A percentile compares a stretch with the other conserved stretches of the same genome.
These are phyloP conservation scores for Luehdorfia chinensis DNA, from an alignment of 1,140 invertebrate species.

Conservation along the genomic window DNA sequence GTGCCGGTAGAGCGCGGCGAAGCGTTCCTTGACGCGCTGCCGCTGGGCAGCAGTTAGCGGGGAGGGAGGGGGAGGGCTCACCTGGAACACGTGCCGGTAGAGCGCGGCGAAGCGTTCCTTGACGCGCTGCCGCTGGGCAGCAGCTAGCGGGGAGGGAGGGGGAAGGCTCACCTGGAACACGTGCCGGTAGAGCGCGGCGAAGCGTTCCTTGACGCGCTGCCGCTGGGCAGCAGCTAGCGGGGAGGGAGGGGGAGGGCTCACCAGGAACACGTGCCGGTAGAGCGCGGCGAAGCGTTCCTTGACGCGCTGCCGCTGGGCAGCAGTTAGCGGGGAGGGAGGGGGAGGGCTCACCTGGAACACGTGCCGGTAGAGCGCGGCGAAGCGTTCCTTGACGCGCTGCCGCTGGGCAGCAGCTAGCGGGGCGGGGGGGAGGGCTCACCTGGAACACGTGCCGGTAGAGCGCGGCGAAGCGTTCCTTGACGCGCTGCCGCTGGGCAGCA, in stretches of 20 bases:
- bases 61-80: too few relatives aligned
- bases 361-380: constrained; percentile 89
- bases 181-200: constrained; percentile 89
- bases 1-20: constrained; percentile 89
- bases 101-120: constrained; percentile 91
- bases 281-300: constrained; percentile 91
- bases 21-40: constrained; percentile 90
- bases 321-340: too few relatives aligned
- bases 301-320: constrained; percentile 80
- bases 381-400: constrained; percentile 90
- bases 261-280: constrained; percentile 92
- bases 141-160: too few relatives aligned
- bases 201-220: constrained; percentile 90
- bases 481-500: constrained; percentile 78
- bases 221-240: too few relatives aligned
- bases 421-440: too few relatives aligned
- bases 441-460: constrained; percentile 93
- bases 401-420: too few relatives aligned
- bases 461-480: constrained; percentile 90
- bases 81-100: constrained; percentile 92
- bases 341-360: constrained; percentile 93
- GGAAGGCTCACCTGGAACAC: constrained; percentile 93
- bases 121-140: constrained; percentile 80
- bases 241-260: too few relatives aligned
- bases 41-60: too few relatives aligned